Evolutionary conservation across 2,888 invertebrate genomes (phyloP).

Genomic region (Spodoptera littoralis): DNA sequence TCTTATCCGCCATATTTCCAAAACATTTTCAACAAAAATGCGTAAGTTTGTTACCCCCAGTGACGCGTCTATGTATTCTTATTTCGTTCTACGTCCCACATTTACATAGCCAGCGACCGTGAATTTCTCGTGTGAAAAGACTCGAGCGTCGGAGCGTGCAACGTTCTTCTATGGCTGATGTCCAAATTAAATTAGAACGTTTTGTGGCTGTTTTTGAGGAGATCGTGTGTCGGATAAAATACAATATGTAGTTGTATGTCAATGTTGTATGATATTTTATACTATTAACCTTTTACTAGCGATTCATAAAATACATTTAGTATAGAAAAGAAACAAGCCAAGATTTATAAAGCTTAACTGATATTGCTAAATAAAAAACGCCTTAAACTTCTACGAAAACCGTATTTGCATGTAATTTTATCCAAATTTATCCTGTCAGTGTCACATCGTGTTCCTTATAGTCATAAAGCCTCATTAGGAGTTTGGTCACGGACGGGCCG

Average conservation of each 20-base stretch:
- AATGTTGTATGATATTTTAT: constrained; percentile 11
- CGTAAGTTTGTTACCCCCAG: constrained; percentile 20
- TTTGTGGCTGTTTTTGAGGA: constrained; percentile 48
- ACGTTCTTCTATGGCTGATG: constrained; percentile 68
- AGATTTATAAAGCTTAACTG: too few species aligned
- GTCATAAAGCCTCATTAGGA: constrained; percentile 68
- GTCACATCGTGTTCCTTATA: constrained; percentile 49
- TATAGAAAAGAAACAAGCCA: too few species aligned
- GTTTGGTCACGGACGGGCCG: constrained; percentile 72
- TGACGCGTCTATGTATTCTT: constrained; percentile 32
- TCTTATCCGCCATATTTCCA: too few species aligned
- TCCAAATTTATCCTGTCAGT: constrained; percentile 49
- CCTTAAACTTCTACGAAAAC: constrained; percentile 42
- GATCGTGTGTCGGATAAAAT: constrained; percentile 35
- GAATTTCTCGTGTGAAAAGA: constrained; percentile 86
- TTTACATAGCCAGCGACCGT: constrained; percentile 87
- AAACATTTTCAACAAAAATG: neutral
- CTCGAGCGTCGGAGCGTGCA: constrained; percentile 73
- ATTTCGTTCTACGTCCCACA: constrained; percentile 68
- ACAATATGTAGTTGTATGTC: constrained; percentile 17
- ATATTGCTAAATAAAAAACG: constrained; percentile 2
- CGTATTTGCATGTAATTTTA: constrained; percentile 49
- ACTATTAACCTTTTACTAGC: neutral
- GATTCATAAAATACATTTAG: too few species aligned
- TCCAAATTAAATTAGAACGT: constrained; percentile 82